Percentiles rank a stretch among this genome's conserved stretches.
Evolutionary conservation across 1,140 invertebrate genomes (phyloP).

Genomic region (Cepaea nemoralis): DNA sequence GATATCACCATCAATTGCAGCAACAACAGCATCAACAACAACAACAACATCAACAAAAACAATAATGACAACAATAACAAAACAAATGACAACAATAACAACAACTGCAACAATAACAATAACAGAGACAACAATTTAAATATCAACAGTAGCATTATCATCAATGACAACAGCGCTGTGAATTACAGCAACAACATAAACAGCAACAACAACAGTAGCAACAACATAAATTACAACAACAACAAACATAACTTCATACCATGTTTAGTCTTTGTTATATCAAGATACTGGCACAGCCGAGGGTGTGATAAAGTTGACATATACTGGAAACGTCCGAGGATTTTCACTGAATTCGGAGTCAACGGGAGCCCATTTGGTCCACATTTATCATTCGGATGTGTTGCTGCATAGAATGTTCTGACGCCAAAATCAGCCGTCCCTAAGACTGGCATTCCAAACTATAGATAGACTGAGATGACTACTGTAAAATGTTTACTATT

Average conservation of each 20-base stretch:
- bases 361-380: constrained; percentile 94
- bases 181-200: too few relatives aligned
- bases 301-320: constrained; percentile 85
- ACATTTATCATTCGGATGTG: constrained; percentile 90
- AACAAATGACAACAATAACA: too few relatives aligned
- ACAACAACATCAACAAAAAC: too few relatives aligned
- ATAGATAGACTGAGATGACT: not conserved
- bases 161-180: too few relatives aligned
- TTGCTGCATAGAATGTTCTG: constrained; percentile 90
- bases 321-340: constrained; percentile 88
- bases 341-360: constrained; percentile 95
- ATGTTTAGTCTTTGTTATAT: constrained; percentile 93
- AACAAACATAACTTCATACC: constrained; percentile 77
- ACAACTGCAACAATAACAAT: too few relatives aligned
- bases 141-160: too few relatives aligned
- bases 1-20: too few relatives aligned
- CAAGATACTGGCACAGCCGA: constrained; percentile 89
- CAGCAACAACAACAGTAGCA: too few relatives aligned
- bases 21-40: too few relatives aligned
- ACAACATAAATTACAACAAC: too few relatives aligned
- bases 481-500: not conserved
- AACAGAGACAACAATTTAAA: too few relatives aligned
- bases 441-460: constrained; percentile 58
- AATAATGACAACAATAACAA: too few relatives aligned
- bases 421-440: constrained; percentile 79